Conservation (phyloP, 2,888 invertebrate genomes). For the Coleophora flavipennella region DNA sequence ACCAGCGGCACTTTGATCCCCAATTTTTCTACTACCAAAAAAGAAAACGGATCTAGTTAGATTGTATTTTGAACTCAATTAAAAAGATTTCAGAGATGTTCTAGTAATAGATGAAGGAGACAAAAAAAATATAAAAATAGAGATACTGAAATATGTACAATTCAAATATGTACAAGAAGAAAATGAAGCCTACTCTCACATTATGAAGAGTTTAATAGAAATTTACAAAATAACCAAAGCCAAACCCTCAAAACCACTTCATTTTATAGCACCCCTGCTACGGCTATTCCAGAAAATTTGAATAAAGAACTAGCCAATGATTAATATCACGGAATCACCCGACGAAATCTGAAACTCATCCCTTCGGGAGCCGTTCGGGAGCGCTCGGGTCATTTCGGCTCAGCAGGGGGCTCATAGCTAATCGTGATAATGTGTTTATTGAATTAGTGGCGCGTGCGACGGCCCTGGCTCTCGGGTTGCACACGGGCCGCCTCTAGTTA, state of each 20-base stretch:
- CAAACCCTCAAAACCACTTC: constrained; percentile 8
- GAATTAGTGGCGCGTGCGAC: constrained; percentile 68
- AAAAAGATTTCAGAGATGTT: no score
- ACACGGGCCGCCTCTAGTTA: constrained; percentile 31
- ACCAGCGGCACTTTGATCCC: constrained; percentile 9
- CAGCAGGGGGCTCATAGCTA: constrained; percentile 51
- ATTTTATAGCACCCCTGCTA: no score
- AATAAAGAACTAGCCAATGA: constrained; percentile 54
- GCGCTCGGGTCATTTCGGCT: constrained; percentile 31
- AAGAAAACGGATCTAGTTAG: not conserved
- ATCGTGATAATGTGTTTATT: constrained; percentile 73
- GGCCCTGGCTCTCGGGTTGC: constrained; percentile 43
- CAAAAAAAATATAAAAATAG: no score
- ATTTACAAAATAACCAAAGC: no score
- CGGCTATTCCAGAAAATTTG: constrained; percentile 25
- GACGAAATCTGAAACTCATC: constrained; percentile 46
- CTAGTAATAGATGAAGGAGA: no score
- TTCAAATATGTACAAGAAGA: no score
- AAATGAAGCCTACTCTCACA: no score
- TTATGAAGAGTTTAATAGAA: no score
- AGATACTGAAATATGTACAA: no score
- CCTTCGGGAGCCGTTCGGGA: constrained; percentile 39
- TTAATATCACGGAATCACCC: constrained; percentile 49
- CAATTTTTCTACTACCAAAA: not conserved
- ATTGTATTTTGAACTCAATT: no score